These are phyloP conservation scores for Anableps anableps DNA, from an alignment of 2,797 vertebrate species.

Conservation along the genomic window DNA sequence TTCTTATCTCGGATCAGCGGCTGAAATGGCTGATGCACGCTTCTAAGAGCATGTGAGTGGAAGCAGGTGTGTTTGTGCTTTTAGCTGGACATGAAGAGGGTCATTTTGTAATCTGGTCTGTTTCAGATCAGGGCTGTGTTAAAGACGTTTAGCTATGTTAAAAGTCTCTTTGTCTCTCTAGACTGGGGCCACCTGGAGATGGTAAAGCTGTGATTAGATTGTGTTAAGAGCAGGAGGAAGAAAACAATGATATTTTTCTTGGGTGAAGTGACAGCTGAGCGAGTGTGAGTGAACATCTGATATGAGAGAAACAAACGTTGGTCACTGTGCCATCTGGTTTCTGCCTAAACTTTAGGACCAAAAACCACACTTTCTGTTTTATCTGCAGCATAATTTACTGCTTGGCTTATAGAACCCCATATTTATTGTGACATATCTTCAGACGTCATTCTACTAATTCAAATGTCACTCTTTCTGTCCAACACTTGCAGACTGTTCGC, in stretches of 20 bases:
- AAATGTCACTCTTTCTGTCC: slow-evolving; percentile 24
- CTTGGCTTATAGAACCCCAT: not conserved
- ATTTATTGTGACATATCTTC: slow-evolving; percentile 4
- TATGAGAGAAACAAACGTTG: slow-evolving; percentile 60
- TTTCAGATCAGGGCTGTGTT: slow-evolving; percentile 63
- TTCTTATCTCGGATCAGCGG: slow-evolving; percentile 48
- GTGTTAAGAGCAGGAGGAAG: slow-evolving; percentile 49
- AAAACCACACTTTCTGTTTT: slow-evolving; percentile 3
- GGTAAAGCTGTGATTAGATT: slow-evolving; percentile 71
- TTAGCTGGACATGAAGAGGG: slow-evolving; percentile 16
- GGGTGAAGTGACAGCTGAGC: slow-evolving; percentile 61
- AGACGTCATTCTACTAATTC: slow-evolving; percentile 18
- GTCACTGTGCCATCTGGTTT: slow-evolving; percentile 43
- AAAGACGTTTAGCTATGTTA: slow-evolving; percentile 65
- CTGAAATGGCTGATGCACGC: slow-evolving; percentile 28
- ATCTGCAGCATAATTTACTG: not conserved
- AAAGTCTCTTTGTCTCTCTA: slow-evolving; percentile 50
- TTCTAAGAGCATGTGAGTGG: slow-evolving; percentile 7
- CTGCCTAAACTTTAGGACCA: slow-evolving; percentile 40
- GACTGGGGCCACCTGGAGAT: slow-evolving; percentile 68
- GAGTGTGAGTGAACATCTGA: slow-evolving; percentile 57
- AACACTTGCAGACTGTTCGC: slow-evolving; percentile 65
- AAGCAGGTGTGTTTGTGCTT: slow-evolving; percentile 31
- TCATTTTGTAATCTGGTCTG: slow-evolving; percentile 55
- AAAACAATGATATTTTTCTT: slow-evolving; percentile 68